Conservation (phyloP, 2,888 invertebrate genomes). For the Tetanocera ferruginea region DNA sequence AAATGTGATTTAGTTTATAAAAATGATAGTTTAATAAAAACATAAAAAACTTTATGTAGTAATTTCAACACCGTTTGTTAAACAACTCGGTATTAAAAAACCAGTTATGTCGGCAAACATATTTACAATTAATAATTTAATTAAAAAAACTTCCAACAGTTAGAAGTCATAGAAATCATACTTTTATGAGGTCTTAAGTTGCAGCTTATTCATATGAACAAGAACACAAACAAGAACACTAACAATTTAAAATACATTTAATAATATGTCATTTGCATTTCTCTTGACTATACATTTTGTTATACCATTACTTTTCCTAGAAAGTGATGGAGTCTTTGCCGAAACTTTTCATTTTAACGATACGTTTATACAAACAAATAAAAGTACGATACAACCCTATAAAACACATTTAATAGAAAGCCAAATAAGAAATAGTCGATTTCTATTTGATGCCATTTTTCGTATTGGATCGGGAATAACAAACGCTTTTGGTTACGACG, state of each 20-base stretch:
- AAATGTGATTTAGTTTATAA: no score
- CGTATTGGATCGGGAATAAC: conserved; percentile 73
- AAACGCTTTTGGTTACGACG: conserved; percentile 71
- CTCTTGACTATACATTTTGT: not conserved
- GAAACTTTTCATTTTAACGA: not conserved
- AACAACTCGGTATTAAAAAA: no score
- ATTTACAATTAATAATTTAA: not conserved
- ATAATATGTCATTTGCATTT: conserved; percentile 25
- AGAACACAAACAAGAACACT: no score
- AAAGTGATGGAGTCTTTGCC: conserved; percentile 14
- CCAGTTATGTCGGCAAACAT: no score
- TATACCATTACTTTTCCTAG: not conserved
- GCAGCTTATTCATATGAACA: no score
- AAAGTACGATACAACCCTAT: not conserved
- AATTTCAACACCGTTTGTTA: no score
- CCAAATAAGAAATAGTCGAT: conserved; percentile 73
- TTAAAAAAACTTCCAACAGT: not conserved
- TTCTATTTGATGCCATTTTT: conserved; percentile 81
- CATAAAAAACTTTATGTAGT: no score
- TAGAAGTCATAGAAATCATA: not conserved
- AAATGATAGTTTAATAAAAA: no score
- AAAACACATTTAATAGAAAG: not conserved
- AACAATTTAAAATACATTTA: not conserved
- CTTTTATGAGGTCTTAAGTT: no score
- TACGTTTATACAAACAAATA: not conserved